A percentile compares a stretch with the other conserved stretches of the same genome.
Conservation (phyloP, 2,888 invertebrate genomes). For the Gortyna flavago region DNA sequence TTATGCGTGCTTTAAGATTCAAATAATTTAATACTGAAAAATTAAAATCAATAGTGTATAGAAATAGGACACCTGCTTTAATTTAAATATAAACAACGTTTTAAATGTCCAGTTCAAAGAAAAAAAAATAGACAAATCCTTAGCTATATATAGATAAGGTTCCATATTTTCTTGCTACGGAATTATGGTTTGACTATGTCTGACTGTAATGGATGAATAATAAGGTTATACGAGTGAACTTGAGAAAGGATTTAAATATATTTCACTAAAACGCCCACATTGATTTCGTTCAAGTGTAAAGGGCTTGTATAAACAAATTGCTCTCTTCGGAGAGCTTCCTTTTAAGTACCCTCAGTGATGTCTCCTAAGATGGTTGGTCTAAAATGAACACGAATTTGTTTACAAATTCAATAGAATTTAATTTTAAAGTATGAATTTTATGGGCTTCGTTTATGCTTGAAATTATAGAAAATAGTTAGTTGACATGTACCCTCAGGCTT, state of each 20-base stretch:
- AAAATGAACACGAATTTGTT: neutral
- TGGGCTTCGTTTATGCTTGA: neutral
- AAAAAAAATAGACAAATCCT: neutral
- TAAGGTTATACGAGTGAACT: neutral
- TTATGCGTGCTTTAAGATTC: neutral
- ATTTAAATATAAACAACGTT: neutral
- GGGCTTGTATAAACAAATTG: constrained; percentile 7
- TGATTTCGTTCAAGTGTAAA: neutral
- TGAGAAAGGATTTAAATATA: neutral
- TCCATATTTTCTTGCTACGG: neutral
- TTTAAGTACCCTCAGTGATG: neutral
- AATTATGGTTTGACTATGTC: neutral
- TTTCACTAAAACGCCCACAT: neutral
- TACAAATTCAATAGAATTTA: neutral
- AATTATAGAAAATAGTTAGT: neutral
- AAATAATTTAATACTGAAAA: neutral
- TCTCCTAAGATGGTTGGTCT: neutral
- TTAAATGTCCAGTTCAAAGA: neutral
- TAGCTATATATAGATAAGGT: neutral
- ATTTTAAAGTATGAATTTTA: constrained; percentile 2
- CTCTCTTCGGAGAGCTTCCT: constrained; percentile 3
- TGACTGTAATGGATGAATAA: neutral
- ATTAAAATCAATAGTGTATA: neutral
- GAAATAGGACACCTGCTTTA: neutral
- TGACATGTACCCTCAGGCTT: neutral